Conservation (phyloP, 2,797 vertebrate species). For the Cheracebus regulus region DNA sequence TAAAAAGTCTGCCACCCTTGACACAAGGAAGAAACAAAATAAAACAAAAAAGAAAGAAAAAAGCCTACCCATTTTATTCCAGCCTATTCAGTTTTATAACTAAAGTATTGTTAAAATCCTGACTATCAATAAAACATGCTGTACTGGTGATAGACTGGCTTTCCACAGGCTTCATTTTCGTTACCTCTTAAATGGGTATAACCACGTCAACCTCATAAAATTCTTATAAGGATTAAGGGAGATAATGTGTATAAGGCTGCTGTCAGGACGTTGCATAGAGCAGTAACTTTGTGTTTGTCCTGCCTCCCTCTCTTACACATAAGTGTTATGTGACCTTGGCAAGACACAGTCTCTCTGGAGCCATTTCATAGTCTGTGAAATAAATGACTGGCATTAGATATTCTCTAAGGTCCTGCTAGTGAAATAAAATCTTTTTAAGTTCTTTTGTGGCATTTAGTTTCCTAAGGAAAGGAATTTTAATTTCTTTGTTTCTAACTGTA, state of each 20-base stretch:
- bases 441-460: slow-evolving; percentile 34
- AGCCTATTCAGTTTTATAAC: neutral
- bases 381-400: slow-evolving; percentile 12
- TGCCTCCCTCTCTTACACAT: neutral
- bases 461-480: slow-evolving; percentile 33
- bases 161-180: neutral
- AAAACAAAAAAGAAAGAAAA: neutral
- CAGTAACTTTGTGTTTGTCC: neutral
- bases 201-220: neutral
- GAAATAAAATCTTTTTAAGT: slow-evolving; percentile 33
- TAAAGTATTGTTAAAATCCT: neutral
- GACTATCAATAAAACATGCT: neutral
- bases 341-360: neutral
- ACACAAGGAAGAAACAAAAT: neutral
- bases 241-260: neutral
- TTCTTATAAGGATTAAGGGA: neutral
- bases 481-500: slow-evolving; percentile 54
- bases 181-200: neutral
- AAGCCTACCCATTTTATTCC: neutral
- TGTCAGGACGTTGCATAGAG: neutral
- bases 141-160: neutral
- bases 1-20: neutral
- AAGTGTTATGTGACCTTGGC: neutral
- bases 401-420: neutral
- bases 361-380: neutral